Evolutionary conservation across 2,888 invertebrate genomes (phyloP), one percentile per base, ranked within the genome.

Genomic region (Pyrocoelia pectoralis): DNA sequence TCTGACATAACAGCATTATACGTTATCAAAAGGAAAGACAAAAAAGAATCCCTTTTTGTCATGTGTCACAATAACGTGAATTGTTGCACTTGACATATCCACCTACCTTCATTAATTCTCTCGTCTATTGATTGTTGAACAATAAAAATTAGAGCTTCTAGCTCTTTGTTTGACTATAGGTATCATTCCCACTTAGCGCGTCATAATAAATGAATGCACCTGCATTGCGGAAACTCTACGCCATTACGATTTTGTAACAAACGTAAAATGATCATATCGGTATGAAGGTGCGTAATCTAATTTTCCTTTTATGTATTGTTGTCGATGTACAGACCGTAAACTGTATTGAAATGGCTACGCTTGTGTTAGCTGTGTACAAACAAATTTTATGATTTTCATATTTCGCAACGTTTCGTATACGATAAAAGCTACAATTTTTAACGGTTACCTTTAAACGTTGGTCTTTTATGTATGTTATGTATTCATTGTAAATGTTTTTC

Each of bases 151-250:
- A 24, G 24, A 24, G n/a, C 24, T 24, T 24, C 24, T 3, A 6
- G 24, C 6, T 6, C 24, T 24, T 33, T 51, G 41, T 15, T 40
- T 38, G 15, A 46, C 41, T 53, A 57, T 49, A 53, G 62, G 53
- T 62, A 57, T 57, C 62, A 62, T 62, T 62, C 57, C 40, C 49
- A 62, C 53, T 57, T 62, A 57, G 57, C 62, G 49, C 49, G 57
- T 62, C 12, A 57, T 61, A 62, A 62, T 49, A 53, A 57, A 57
- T 56, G 62, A 48, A 14, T 58, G 62, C 49, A 62, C 62, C 62
- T 62, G 62, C 62, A 62, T 54, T 62, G 62, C 62, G 62, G 62
- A 58, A 62, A 54, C 19, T 61, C 57, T 33, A 29, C 53, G 46
- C 56, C 51, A 24, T 24, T 33, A 33, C 28, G 29, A 43, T 41